phyloP scores from a whole-genome alignment of 1,140 invertebrate genomes.

The Drosophila funebris region DNA sequence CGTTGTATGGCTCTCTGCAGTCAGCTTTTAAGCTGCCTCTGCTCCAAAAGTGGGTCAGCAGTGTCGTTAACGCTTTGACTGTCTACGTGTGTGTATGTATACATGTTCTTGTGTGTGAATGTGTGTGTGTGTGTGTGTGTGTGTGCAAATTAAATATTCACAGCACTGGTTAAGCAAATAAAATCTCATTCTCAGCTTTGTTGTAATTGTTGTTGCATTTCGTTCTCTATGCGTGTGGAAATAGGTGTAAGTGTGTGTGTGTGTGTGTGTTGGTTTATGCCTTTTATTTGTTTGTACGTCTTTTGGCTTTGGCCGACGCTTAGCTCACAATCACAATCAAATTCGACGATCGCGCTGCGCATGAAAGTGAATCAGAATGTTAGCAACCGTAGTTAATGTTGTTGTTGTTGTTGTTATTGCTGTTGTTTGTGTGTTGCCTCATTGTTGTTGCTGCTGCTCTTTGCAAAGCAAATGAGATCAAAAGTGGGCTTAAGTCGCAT shows the following conservation, averaged over 20 bases:
- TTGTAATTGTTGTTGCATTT: constrained; percentile 66
- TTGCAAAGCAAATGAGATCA: constrained; percentile 78
- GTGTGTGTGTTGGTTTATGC: constrained; percentile 8
- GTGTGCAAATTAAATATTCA: constrained; percentile 81
- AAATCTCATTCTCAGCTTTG: constrained; percentile 64
- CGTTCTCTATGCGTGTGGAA: constrained; percentile 34
- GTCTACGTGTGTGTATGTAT: constrained; percentile 6
- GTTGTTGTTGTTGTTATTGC: constrained; percentile 22
- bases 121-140: constrained; percentile 34
- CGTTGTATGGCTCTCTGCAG: constrained; percentile 49
- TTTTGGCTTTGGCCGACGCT: constrained; percentile 42
- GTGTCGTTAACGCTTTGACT: constrained; percentile 64
- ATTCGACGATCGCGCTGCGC: constrained; percentile 65
- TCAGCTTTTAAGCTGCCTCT: constrained; percentile 66
- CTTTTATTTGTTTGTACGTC: constrained; percentile 43
- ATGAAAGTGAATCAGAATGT: constrained; percentile 81
- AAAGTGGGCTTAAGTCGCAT: constrained; percentile 79
- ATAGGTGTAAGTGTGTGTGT: constrained; percentile 10
- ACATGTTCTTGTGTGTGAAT: neutral
- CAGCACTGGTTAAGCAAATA: constrained; percentile 79
- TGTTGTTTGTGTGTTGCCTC: too few relatives aligned
- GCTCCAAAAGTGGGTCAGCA: constrained; percentile 70
- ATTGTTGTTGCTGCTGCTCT: constrained; percentile 31
- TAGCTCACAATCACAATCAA: constrained; percentile 33
- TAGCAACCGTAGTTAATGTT: constrained; percentile 25